Percentiles rank a stretch among this genome's conserved stretches.
phyloP scores from a whole-genome alignment of 2,797 vertebrate genomes.

The Scolopax rusticola region DNA sequence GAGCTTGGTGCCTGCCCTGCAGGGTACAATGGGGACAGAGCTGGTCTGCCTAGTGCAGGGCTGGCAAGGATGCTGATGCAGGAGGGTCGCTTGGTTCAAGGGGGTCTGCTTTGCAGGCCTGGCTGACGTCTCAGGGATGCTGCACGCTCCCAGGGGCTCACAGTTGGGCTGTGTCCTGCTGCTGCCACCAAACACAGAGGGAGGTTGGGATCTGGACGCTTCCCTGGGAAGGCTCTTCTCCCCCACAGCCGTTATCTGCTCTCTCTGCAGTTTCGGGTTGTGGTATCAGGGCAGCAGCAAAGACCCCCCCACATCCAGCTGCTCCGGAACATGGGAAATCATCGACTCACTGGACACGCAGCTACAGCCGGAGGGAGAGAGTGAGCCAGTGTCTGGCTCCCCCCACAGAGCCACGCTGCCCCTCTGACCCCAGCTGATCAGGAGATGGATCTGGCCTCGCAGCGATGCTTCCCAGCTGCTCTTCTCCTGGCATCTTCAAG shows the following conservation, averaged over 20 bases:
- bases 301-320: conserved; percentile 62
- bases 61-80: background rate
- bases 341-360: conserved; percentile 73
- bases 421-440: background rate
- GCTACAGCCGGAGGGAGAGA: background rate
- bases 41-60: background rate
- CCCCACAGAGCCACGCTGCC: background rate
- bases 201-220: background rate
- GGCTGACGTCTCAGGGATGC: background rate
- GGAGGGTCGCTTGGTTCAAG: fast-evolving
- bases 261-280: conserved; percentile 86
- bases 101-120: background rate
- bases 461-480: background rate
- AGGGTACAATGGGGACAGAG: background rate
- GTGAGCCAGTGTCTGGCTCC: fast-evolving
- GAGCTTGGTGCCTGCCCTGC: background rate
- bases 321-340: conserved; percentile 86
- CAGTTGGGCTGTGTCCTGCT: background rate
- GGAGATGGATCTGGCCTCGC: background rate
- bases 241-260: background rate
- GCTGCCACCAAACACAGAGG: background rate
- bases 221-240: background rate
- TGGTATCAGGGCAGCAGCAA: conserved; percentile 82
- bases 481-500: fast-evolving
- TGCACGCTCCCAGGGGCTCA: fast-evolving